Evolutionary conservation across 1,140 invertebrate genomes (phyloP), one percentile per base, ranked within the genome.

Genomic region (Sinonovacula constricta): DNA sequence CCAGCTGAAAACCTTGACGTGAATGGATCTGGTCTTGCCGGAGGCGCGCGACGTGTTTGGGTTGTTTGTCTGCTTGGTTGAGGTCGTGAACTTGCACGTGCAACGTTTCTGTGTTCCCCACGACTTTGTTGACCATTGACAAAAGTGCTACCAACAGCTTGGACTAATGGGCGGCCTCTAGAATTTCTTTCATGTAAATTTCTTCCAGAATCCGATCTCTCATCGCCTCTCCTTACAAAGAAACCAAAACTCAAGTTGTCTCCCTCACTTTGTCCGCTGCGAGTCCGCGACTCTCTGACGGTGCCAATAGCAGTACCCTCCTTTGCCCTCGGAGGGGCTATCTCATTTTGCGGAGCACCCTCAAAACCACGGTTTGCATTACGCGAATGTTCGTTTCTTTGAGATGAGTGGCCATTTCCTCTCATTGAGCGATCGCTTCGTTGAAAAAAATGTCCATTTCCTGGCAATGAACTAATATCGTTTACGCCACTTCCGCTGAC

Each of bases 1-100:
- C 72, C 72, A 30, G 63, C 62, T 33, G 60, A 51, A 67, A 76
- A 76, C n/a, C 72, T 54, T 12, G 2, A n/a, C 1, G 72, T 76
- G 34, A 76, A 76, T 3, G 72, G 72, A 59, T 76, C 72, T 24
- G 72, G 72, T 28, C 49, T 51, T 3, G 54, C 7, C 30, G 26
- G 71, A 30, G 54, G 53, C 36, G 54, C 22, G 24, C 56, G 28
- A 2, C 36, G n/a, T 14, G 22, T 14, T n/a, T 59, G 53, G 12
- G 14, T 15, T 12, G 57, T 60, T 31, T 26, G 22, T 14, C 26
- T 15, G 33, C 18, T 15, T 18, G 33, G 49, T 30, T 39, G 33
- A 24, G 14, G 49, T 18, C 33, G 28, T 10, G 30, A 51, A 31
- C 1, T 33, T 2, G 26, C 5, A 2, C 54, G 49, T 28, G 22